Evolutionary conservation across 2,113 vertebrate species (phyloP), one percentile per base, ranked within the genome.

Genomic region (Elachura formosa): DNA sequence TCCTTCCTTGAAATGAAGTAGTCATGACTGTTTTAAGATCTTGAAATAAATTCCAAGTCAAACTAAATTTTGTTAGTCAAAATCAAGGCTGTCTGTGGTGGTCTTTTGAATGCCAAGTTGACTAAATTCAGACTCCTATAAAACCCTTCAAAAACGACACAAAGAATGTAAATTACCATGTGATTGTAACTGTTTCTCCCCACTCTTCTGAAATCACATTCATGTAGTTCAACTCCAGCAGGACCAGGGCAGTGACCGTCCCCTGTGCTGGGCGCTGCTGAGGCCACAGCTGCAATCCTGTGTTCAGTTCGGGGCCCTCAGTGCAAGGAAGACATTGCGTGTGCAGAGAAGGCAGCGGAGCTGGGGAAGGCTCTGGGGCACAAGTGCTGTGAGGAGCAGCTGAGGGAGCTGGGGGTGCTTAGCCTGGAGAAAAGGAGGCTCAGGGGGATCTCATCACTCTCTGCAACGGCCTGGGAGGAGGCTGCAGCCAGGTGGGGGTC

Each of bases 321-420:
- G 0, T 29, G 1, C 51, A 43, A 1, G 28, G 58, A 74, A 2
- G 28, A 66, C 28, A 11, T 0, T 14, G 1, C 5, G 1, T 1
- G 24, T 52, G 24, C 38, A 18, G 28, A 52, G 68, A 5, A 73
- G 38, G 29, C 20, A 51, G 0, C 0, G 1, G 38, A 67, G 28
- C n/a, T 46, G 33, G 61, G 0, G 45, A 59, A 74, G 2, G 33
- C 12, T 21, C n/a, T 52, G 59, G 45, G 14, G 45, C 23, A 26
- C 28, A 10, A 17, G 11, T 1, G 1, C 28, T n/a, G 19, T 46
- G 61, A 52, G 29, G 38, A 40, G 52, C 9, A 1, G 52, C 38
- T 66, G 67, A 51, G 45, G 43, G 31, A 72, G 14, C 25, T 87
- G 66, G 66, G 49, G 51, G 0, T 73, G 77, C 9, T 74, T 0